Base-by-base conservation (phyloP, 2,888 invertebrate genomes). In the Pseudanteris insignis region DNA sequence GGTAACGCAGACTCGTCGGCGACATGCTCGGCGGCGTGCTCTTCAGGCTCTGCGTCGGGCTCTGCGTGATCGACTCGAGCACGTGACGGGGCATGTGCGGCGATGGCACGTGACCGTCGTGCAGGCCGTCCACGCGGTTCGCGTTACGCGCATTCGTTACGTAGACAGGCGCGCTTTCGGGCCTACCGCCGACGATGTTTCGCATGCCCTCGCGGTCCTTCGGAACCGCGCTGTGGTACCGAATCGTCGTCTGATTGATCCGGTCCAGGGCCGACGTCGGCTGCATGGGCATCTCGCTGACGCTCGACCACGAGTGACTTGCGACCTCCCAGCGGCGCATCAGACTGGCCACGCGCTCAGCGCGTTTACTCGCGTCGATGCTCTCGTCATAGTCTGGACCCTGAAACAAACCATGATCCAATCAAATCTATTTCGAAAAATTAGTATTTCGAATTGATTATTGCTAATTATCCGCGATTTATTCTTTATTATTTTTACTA, bases 311-410 rank as follows among this genome's bases (percentile, higher is more conserved):
- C 11, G 82, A 81, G 53, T 84, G 80, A 58, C 89, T 90, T 2
- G 89, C 86, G 24, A 89, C 86, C 68, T 89, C 88, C 91, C 91
- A 91, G 74, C 89, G 88, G 63, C 88, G 88, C 60, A 91, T 84
- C 29, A 91, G 81, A 9, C 85, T 83, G 67, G 84, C 85, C 57
- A 89, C 83, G 47, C 89, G 84, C 50, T 88, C 88, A 40, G 86
- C 85, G 74, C 89, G 89, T 70, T 86, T 76, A 33, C 85, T 85
- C 38, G 86, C 84, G 82, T 91, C 91, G 48, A 87, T 48, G 44
- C 65, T 86, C 80, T 91, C 91, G 77, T 92, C 90, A 78, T 91
- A 92, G 76, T 92, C 92, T 63, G 88, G 89, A 53, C 92, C 92
- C 91, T 91, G 81, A 7, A 77, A 74, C 43, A 15, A 26, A 15